Conservation (phyloP, 2,888 invertebrate genomes). For the Unio pictorum region DNA sequence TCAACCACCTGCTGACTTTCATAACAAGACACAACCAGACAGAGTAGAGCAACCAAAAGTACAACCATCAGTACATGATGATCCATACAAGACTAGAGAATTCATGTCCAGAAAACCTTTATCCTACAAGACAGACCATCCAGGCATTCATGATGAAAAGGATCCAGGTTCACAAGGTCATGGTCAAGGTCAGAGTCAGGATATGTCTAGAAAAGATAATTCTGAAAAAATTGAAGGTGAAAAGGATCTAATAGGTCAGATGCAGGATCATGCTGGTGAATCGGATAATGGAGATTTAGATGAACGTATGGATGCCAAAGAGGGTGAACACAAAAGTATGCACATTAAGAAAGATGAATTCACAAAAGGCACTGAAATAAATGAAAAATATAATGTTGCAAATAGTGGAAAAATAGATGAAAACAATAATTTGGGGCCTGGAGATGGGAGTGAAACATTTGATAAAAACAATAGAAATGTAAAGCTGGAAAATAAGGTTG, state of each 20-base stretch:
- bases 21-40: no score
- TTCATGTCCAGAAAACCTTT: slow-evolving; percentile 47
- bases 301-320: not conserved
- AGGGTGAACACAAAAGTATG: no score
- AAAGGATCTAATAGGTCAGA: not conserved
- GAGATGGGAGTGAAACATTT: no score
- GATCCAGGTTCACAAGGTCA: slow-evolving; percentile 1
- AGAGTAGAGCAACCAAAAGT: slow-evolving; percentile 5
- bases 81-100: slow-evolving; percentile 34
- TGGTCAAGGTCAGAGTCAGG: slow-evolving; percentile 4
- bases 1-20: no score
- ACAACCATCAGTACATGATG: slow-evolving; percentile 29
- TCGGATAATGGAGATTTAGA: not conserved
- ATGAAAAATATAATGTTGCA: not conserved
- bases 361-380: not conserved
- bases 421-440: slow-evolving; percentile 2
- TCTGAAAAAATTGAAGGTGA: slow-evolving; percentile 7
- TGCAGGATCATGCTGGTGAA: not conserved
- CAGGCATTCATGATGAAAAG: slow-evolving; percentile 1
- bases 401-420: slow-evolving; percentile 4
- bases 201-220: not conserved
- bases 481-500: not conserved
- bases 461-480: not conserved
- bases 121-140: slow-evolving; percentile 25
- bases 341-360: no score